Base-by-base conservation (phyloP, 1,140 invertebrate species). In the Magallana ariakensis region DNA sequence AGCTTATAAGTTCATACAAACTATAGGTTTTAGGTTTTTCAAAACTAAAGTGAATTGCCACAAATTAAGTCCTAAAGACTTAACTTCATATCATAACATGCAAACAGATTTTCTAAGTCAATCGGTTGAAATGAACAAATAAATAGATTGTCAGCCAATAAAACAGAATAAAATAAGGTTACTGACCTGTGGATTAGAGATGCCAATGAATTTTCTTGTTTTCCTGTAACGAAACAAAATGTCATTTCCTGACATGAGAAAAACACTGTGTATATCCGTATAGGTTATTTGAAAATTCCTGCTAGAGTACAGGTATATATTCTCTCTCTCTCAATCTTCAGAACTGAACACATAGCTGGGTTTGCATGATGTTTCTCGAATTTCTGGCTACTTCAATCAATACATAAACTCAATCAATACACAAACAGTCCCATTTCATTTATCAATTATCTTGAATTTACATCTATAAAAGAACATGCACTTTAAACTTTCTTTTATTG, bases 151-250 rank as follows among this genome's bases (percentile, higher is more conserved):
- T 5, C 33, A 46, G 33, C 33, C 33, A 46, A 46, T 46, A 46
- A 46, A 46, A 46, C 33, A 46, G 33, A 4, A 46, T 46, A 46
- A 46, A 46, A 46, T 62, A 19, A 19, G 19, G 19, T 33, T 13
- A 75, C 66, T 26, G 33, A 75, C 66, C 22, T 75, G 66, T 10
- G 66, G 19, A 75, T 26, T 75, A 26, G 66, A 75, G 66, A 75
- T 26, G 22, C 66, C 66, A 26, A 11, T 26, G 33, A 75, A 33
- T 26, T 75, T 75, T 75, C 66, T 75, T 75, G 66, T 75, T 75
- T 75, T 75, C 66, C 66, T 75, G 22, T 75, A 75, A 75, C 66
- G 66, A 75, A 26, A 75, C 22, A 75, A 75, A 75, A 75, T 33
- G 13, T 75, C 66, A 75, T 33, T 75, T 75, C 66, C 22, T 33